Evolutionary conservation across 37 sponge, comb jelly and placozoan species (phyloP).

Genomic region (Chondrilla cf. caribensis): DNA sequence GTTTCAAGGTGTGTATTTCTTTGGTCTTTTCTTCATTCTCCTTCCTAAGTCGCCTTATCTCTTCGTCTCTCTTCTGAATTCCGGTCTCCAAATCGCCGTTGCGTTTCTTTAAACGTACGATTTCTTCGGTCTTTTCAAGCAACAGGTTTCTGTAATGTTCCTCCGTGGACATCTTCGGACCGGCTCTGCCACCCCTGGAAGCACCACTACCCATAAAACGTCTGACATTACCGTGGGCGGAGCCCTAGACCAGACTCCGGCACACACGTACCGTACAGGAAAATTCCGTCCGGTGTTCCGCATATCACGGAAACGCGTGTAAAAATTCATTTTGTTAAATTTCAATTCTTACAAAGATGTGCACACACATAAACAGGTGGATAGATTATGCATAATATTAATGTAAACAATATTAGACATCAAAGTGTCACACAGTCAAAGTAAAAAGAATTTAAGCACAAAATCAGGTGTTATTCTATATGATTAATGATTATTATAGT

Average conservation of each 20-base stretch:
- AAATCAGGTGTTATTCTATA: too few relatives aligned
- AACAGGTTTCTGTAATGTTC: constrained; percentile 40
- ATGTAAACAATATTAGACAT: too few relatives aligned
- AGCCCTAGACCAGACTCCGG: background rate
- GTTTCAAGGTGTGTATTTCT: constrained; percentile 20
- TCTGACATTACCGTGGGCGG: constrained; percentile 1
- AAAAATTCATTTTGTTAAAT: too few relatives aligned
- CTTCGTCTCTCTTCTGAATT: constrained; percentile 3
- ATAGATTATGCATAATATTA: too few relatives aligned
- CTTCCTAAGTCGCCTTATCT: constrained; percentile 9
- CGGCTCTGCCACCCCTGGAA: background rate
- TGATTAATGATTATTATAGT: too few relatives aligned
- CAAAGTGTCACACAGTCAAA: too few relatives aligned
- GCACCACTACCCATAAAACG: constrained; percentile 24
- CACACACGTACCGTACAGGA: too few relatives aligned
- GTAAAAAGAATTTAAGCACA: too few relatives aligned
- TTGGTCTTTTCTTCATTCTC: constrained; percentile 38
- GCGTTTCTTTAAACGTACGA: constrained; percentile 37
- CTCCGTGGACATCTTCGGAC: background rate
- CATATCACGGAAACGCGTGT: too few relatives aligned
- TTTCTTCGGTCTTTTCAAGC: constrained; percentile 56
- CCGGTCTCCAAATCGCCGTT: constrained; percentile 11
- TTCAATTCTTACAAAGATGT: too few relatives aligned
- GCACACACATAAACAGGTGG: too few relatives aligned
- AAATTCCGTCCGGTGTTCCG: too few relatives aligned